Conservation (phyloP, 2,888 invertebrate genomes). For the Orchesella flavescens region DNA sequence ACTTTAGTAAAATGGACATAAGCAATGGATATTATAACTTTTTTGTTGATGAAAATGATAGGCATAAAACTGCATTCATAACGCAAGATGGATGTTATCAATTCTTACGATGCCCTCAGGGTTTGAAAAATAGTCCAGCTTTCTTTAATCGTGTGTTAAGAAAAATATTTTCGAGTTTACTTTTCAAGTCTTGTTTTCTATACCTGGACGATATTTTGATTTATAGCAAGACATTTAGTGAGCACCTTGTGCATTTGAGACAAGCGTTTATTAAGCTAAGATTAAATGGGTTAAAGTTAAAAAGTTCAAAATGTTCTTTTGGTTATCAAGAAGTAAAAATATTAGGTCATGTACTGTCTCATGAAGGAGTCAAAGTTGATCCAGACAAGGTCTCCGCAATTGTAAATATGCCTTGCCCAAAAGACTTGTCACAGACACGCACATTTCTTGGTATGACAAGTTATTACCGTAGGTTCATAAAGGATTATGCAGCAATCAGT, state of each 20-base stretch:
- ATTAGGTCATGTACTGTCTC: slow-evolving; percentile 10
- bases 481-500: not conserved
- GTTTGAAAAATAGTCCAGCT: slow-evolving; percentile 2
- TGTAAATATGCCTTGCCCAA: slow-evolving; percentile 4
- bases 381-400: slow-evolving; percentile 2
- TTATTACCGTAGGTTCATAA: not conserved
- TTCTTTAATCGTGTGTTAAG: slow-evolving; percentile 20
- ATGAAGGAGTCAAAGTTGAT: slow-evolving; percentile 19
- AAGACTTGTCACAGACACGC: not conserved
- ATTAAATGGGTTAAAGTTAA: not conserved
- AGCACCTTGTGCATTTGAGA: not conserved
- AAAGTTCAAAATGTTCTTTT: slow-evolving; percentile 16
- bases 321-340: slow-evolving; percentile 21
- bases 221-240: slow-evolving; percentile 17
- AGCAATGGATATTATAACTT: slow-evolving; percentile 9
- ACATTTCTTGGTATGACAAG: not conserved
- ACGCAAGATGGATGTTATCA: slow-evolving; percentile 15
- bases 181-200: not conserved
- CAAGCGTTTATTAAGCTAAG: not conserved
- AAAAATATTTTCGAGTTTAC: slow-evolving; percentile 20
- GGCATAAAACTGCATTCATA: not conserved
- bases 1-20: slow-evolving; percentile 9
- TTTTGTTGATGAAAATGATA: not conserved
- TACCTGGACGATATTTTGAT: slow-evolving; percentile 33
- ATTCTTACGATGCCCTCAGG: slow-evolving; percentile 12